Evolutionary conservation across 2,888 invertebrate species (phyloP).

Genomic region (Hipparchia semele): DNA sequence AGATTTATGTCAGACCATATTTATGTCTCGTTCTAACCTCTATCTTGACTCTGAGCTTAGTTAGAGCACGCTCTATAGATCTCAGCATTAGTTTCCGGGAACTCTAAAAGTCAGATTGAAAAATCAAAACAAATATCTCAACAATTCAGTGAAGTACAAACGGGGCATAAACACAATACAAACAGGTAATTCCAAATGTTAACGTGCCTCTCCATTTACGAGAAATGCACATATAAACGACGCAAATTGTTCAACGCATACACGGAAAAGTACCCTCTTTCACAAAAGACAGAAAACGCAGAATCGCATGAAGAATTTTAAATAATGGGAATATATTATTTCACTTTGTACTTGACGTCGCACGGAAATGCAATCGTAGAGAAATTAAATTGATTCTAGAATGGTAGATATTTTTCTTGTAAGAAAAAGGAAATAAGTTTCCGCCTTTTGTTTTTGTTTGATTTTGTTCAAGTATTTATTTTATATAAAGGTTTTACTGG

Average conservation of each 20-base stretch:
- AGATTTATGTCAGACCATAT: too few relatives aligned
- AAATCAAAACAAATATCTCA: neutral
- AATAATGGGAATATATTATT: slow-evolving; percentile 33
- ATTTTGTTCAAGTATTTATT: slow-evolving; percentile 2
- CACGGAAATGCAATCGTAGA: slow-evolving; percentile 33
- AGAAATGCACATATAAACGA: slow-evolving; percentile 21
- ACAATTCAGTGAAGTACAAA: neutral
- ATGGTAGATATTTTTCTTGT: slow-evolving; percentile 27
- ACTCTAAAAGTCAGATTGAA: neutral
- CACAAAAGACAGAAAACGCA: slow-evolving; percentile 1
- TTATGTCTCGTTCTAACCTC: too few relatives aligned
- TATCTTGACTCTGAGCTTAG: too few relatives aligned
- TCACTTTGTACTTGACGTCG: slow-evolving; percentile 30
- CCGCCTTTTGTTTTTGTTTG: slow-evolving; percentile 4
- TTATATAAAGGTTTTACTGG: neutral
- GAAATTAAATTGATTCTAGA: slow-evolving; percentile 35
- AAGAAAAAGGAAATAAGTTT: slow-evolving; percentile 10
- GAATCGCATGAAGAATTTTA: slow-evolving; percentile 16
- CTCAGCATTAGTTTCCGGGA: neutral
- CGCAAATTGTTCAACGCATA: slow-evolving; percentile 22
- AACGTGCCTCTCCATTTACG: slow-evolving; percentile 29
- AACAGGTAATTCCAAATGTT: slow-evolving; percentile 29
- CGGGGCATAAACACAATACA: slow-evolving; percentile 15
- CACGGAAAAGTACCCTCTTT: slow-evolving; percentile 2
- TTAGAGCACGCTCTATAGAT: too few relatives aligned